These are phyloP conservation scores for Torymus aiolomorphi DNA, from an alignment of 2,888 invertebrate genomes.

Conservation along the genomic window DNA sequence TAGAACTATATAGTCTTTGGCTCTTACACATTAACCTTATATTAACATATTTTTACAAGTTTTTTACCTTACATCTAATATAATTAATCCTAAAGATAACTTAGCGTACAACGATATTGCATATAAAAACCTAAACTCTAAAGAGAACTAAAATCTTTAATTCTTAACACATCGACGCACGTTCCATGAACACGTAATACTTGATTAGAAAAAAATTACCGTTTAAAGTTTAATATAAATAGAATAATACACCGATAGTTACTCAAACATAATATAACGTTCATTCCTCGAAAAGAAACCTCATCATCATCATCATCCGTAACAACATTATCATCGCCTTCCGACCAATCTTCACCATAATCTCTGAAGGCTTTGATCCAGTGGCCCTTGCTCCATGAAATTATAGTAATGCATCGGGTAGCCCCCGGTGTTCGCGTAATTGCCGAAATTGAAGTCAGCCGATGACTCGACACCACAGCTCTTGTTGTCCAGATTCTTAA, in stretches of 20 bases:
- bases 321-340: too few species aligned
- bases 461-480: slow-evolving; percentile 26
- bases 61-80: too few species aligned
- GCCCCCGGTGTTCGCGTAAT: slow-evolving; percentile 67
- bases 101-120: too few species aligned
- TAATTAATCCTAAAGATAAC: too few species aligned
- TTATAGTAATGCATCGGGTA: slow-evolving; percentile 73
- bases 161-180: background rate
- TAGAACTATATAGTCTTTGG: slow-evolving; percentile 39
- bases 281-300: background rate
- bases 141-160: background rate
- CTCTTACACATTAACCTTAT: slow-evolving; percentile 19
- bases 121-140: too few species aligned
- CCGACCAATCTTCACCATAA: slow-evolving; percentile 65
- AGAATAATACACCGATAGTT: slow-evolving; percentile 1
- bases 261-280: slow-evolving; percentile 15
- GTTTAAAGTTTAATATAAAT: background rate
- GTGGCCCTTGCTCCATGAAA: slow-evolving; percentile 69
- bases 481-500: slow-evolving; percentile 51
- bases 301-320: too few species aligned
- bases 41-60: slow-evolving; percentile 35
- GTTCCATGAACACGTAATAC: background rate
- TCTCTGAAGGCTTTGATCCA: slow-evolving; percentile 71
- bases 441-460: slow-evolving; percentile 67
- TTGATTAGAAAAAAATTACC: background rate